A percentile compares a stretch with the other conserved stretches of the same genome.
Evolutionary conservation across 2,888 invertebrate genomes (phyloP).

Genomic region (Plusia festucae): DNA sequence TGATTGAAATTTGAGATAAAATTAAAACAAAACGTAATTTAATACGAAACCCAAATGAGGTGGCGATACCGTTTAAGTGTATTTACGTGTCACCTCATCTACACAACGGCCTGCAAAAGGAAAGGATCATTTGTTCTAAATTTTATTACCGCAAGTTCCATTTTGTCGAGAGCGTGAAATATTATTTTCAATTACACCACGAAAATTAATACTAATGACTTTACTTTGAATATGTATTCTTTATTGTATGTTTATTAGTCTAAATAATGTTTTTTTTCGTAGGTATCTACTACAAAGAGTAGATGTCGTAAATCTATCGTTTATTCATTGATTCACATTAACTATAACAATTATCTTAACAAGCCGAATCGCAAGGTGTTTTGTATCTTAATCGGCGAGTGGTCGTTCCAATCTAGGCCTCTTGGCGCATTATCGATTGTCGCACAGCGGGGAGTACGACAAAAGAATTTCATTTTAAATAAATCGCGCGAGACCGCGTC

Average conservation of each 20-base stretch:
- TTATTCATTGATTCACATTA: conserved; percentile 63
- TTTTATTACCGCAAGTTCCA: conserved; percentile 53
- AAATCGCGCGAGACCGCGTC: conserved; percentile 87
- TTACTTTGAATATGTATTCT: conserved; percentile 1
- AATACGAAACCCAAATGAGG: conserved; percentile 70
- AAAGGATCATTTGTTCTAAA: conserved; percentile 61
- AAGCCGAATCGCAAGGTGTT: conserved; percentile 73
- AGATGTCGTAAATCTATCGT: conserved; percentile 23
- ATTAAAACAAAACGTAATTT: conserved; percentile 67
- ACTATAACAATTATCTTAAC: conserved; percentile 70
- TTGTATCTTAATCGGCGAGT: conserved; percentile 83
- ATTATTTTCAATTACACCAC: conserved; percentile 43
- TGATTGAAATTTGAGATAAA: conserved; percentile 67
- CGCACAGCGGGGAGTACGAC: conserved; percentile 83
- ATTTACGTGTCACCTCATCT: conserved; percentile 71
- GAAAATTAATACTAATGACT: conserved; percentile 30
- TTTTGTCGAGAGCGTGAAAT: conserved; percentile 39
- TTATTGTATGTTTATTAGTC: conserved; percentile 15
- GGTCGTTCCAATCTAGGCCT: conserved; percentile 80
- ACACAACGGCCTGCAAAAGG: conserved; percentile 61
- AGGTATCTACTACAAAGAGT: conserved; percentile 6
- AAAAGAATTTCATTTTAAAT: conserved; percentile 86
- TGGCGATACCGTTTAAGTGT: conserved; percentile 71
- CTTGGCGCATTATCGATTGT: conserved; percentile 83
- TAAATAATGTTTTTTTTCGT: conserved; percentile 35